These are phyloP conservation scores for Tenthredo scrophulariae DNA, from an alignment of 2,888 invertebrate genomes.

Conservation along the genomic window DNA sequence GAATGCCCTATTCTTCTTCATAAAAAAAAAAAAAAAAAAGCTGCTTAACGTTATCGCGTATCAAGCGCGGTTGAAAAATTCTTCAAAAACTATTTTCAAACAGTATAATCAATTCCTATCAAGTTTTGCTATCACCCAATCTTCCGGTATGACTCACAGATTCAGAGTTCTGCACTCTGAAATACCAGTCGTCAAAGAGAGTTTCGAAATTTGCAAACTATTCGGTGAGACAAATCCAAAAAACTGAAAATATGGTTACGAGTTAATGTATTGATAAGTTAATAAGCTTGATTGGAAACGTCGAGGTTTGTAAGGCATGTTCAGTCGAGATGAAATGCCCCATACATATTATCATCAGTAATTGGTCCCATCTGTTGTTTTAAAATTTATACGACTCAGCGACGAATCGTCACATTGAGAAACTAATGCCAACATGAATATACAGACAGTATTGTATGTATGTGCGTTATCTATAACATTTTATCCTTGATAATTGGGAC, in stretches of 20 bases:
- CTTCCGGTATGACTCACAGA: background rate
- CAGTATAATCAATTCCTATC: background rate
- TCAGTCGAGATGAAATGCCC: background rate
- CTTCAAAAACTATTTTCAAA: background rate
- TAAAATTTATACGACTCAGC: background rate
- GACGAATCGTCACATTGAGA: background rate
- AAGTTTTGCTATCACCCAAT: background rate
- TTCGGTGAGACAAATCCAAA: too few species aligned
- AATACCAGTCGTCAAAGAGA: background rate
- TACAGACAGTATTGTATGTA: background rate
- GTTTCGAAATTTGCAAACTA: background rate
- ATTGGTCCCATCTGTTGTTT: background rate
- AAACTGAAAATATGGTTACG: background rate
- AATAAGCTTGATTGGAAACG: background rate
- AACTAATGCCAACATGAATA: background rate
- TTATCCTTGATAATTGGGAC: background rate
- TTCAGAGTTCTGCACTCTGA: background rate
- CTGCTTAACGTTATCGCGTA: background rate
- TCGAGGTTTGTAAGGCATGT: background rate
- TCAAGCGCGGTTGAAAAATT: background rate
- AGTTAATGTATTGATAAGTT: too few species aligned
- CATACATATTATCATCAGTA: constrained; percentile 3
- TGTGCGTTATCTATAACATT: background rate
- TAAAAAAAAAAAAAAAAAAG: background rate
- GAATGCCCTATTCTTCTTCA: background rate